Base-by-base conservation (phyloP, 2,888 invertebrate genomes). In the Maniola hyperantus region DNA sequence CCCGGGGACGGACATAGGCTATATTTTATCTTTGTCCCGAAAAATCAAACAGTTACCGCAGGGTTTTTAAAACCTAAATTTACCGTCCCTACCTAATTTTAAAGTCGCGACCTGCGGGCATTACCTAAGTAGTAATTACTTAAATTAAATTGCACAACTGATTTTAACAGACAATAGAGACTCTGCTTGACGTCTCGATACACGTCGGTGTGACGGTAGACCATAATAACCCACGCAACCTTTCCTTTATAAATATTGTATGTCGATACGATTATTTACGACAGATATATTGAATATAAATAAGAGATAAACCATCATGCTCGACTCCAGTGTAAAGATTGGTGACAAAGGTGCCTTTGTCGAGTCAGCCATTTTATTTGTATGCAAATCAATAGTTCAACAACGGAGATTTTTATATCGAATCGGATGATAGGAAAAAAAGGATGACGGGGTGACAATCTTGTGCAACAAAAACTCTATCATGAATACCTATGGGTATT, bases 201-300 rank as follows among this genome's bases (percentile, higher is more conserved):
- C 77, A 55, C 57, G 55, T 65, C 79, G 77, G 79, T 83, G 81
- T 83, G 72, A 85, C 70, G 71, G 61, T 42, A 54, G 61, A 46
- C 34, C 18, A 26, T 44, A 34, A 53, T 60, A 86, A 85, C 88
- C 88, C 86, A 88, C 89, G 84, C 87, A 84, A 87, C 87, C 88
- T 88, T 83, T 82, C 82, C 85, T 88, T 86, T 87, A 91, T 88
- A 89, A 89, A 89, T 89, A 90, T 87, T 87, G 84, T 87, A 88
- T 88, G 83, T 87, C 87, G 88, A 88, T 89, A 85, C 76, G 83
- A 88, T 89, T 88, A 88, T 88, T 87, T 88, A 88, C 84, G 80
- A 87, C 82, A 82, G 81, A 87, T 89, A 84, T 83, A 84, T 88
- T 89, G 89, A 91, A 90, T 91, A 86, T 87, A 87, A 88, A 90